Percentiles rank a stretch among this genome's conserved stretches.
These are phyloP conservation scores for Cossypha caffra DNA, from an alignment of 2,797 vertebrate genomes.

Conservation along the genomic window DNA sequence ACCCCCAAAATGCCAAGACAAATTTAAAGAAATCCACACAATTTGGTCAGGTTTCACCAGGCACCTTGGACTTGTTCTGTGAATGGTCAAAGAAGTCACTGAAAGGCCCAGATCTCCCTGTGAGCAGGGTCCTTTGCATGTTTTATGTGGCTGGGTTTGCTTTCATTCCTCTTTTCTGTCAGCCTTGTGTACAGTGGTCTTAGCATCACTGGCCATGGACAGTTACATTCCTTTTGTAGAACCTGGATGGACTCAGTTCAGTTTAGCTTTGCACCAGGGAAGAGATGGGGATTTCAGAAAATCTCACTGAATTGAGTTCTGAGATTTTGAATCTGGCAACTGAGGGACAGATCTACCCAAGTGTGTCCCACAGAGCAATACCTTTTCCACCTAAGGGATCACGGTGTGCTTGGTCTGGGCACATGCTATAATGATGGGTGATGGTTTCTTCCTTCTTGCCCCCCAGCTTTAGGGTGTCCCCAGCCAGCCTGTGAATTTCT, in stretches of 20 bases:
- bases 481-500: neutral
- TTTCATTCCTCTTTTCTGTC: neutral
- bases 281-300: neutral
- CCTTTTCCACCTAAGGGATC: neutral
- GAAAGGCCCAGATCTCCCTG: neutral
- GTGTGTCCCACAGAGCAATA: rapidly evolving
- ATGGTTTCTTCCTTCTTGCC: neutral
- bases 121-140: neutral
- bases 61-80: neutral
- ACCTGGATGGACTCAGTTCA: neutral
- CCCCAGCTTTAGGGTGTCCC: neutral
- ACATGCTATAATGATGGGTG: rapidly evolving
- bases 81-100: neutral
- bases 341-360: neutral
- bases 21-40: neutral
- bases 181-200: neutral
- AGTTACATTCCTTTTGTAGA: neutral
- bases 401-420: rapidly evolving
- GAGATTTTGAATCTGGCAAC: neutral
- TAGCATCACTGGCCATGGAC: neutral
- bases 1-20: neutral
- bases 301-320: too few relatives aligned
- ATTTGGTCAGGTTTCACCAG: neutral
- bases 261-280: neutral
- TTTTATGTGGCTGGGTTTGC: neutral